Conservation (phyloP, 2,113 vertebrate species). For the Nettapus auritus region DNA sequence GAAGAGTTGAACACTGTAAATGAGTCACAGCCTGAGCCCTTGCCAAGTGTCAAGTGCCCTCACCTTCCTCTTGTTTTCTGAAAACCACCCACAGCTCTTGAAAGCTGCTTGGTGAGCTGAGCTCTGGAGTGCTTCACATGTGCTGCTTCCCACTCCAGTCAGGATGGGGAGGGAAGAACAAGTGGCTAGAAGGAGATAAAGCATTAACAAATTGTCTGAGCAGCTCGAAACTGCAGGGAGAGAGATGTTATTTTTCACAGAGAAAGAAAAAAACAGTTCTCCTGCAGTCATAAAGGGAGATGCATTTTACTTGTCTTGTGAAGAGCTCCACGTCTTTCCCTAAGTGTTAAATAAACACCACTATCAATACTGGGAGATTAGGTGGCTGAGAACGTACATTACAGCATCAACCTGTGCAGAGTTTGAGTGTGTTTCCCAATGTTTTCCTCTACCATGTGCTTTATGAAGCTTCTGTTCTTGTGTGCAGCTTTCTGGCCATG, state of each 20-base stretch:
- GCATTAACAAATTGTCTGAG: not conserved
- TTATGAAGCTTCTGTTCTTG: not conserved
- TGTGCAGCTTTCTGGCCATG: not conserved
- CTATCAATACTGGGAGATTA: not conserved
- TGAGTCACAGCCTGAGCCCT: not conserved
- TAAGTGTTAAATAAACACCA: constrained; percentile 39
- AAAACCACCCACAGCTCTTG: not conserved
- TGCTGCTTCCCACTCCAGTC: accelerated
- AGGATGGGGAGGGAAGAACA: not conserved
- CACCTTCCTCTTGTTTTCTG: not conserved
- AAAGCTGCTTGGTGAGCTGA: not conserved
- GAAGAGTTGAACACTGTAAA: not conserved
- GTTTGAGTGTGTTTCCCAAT: constrained; percentile 37
- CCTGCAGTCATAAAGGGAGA: not conserved
- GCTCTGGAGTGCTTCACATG: not conserved
- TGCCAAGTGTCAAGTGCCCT: not conserved
- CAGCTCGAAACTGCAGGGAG: not conserved
- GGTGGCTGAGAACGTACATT: constrained; percentile 1
- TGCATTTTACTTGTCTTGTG: constrained; percentile 1
- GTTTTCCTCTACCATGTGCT: not conserved
- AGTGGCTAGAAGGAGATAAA: not conserved
- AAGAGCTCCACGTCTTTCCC: not conserved
- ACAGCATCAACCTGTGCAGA: not conserved
- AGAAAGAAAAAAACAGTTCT: constrained; percentile 25
- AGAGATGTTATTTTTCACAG: not conserved